These are phyloP conservation scores for Amia ocellicauda DNA, from an alignment of 2,113 vertebrate species.

Conservation along the genomic window DNA sequence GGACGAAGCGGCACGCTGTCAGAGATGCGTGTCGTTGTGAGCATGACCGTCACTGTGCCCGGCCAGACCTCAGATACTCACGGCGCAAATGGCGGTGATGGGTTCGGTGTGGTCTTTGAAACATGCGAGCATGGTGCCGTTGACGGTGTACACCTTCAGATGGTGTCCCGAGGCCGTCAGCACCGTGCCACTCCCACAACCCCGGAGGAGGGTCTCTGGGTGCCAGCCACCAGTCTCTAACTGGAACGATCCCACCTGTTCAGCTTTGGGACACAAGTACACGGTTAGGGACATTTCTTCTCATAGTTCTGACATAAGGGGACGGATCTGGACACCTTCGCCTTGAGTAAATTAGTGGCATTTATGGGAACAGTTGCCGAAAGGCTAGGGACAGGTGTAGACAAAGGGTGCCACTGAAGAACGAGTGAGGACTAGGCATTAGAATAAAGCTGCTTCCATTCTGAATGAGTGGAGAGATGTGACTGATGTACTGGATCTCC, in stretches of 20 bases:
- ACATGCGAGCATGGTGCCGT: slow-evolving; percentile 56
- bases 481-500: no score
- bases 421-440: no score
- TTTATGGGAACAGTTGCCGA: no score
- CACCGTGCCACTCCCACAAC: slow-evolving; percentile 53
- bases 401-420: no score
- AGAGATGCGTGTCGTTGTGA: background rate
- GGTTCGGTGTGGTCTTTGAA: slow-evolving; percentile 72
- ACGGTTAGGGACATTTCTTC: background rate
- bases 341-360: no score
- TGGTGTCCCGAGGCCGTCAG: slow-evolving; percentile 48
- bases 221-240: slow-evolving; percentile 14
- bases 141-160: slow-evolving; percentile 60
- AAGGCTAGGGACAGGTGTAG: no score
- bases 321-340: no score
- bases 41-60: no score
- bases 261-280: slow-evolving; percentile 44
- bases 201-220: slow-evolving; percentile 50
- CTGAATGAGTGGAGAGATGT: no score
- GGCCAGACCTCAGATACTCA: slow-evolving; percentile 55
- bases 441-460: no score
- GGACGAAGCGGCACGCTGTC: background rate
- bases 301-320: no score
- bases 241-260: slow-evolving; percentile 60
- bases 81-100: slow-evolving; percentile 74